Base-by-base conservation (phyloP, 1,140 invertebrate species). In the Drosophila kikkawai region DNA sequence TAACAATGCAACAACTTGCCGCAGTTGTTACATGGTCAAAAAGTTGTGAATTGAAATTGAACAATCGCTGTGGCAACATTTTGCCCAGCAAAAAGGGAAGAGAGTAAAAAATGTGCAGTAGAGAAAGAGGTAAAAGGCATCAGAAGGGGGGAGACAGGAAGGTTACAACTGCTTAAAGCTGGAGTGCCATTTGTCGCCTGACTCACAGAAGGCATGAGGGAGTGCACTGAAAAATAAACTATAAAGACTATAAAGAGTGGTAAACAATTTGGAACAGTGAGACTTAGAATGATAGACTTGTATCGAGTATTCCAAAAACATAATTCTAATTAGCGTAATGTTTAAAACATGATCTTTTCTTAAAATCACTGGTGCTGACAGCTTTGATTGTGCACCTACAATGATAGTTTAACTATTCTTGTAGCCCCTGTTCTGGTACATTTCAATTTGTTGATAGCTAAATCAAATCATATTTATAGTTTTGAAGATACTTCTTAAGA, bases 11-110 rank as follows among this genome's bases (percentile, higher is more conserved):
- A 84, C 82, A 84, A 84, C 82, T 82, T 78, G 82, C 82, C 63
- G 60, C 79, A 79, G 73, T 84, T 85, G 82, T 48, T 55, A 86
- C 82, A 84, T 66, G 82, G 67, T 69, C 67, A 80, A 70, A 84
- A 84, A 84, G 82, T 84, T 84, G 64, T 82, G 82, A 82, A 86
- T 84, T 85, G 68, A 66, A 84, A 86, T 84, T 86, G 66, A 86
- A 84, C 82, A 81, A 77, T 73, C 36, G 65, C 57, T 36, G 77
- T 34, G 41, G 22, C 13, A 60, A 75, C 71, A 63, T 55, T 47
- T 73, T 48, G 51, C 29, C 34, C 17, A 51, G 47, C 29, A 37
- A 59, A 51, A 55, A 12, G 37, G 37, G 29, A 8, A 37, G 22
- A 57, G 13, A 17, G 12, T 34, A 29, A 42, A 61, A 67, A 60